Evolutionary conservation across 2,888 invertebrate species (phyloP), one percentile per base, ranked within the genome.

Genomic region (Drosophila sordidapex): DNA sequence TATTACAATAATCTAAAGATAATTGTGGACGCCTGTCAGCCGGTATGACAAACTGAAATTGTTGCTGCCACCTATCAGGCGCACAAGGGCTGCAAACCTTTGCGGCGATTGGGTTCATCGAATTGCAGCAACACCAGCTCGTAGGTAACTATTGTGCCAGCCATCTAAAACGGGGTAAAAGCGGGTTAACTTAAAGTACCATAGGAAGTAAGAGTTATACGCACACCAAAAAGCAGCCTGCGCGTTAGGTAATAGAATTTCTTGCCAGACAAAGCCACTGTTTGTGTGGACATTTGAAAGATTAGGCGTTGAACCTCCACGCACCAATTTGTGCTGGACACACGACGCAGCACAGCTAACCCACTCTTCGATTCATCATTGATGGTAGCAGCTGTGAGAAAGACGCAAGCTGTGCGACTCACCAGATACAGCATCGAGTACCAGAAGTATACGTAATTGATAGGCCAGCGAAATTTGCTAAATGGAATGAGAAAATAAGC

Each of bases 101-200:
- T 88, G 33, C 82, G 74, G n/a, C 92, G 91, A 80, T 87, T 91
- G 38, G 92, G 90, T 76, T 92, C 93, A 74, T 93, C 94, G 79
- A 95, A 95, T 90, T 96, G 95, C 74, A 96, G 90, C 59, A 96
- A 91, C 18, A 96, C 95, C 43, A 96, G 93, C 89, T 96, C 96
- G 80, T 95, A 96, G 56, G 95, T 96, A 7, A 95, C 93, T 69
- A 96, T 94, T 15, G 95, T 94, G 43, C 95, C 95, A 36, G 95
- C 95, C 76, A 95, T 94, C 95, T 95, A 25, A 18, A 51, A 11
- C 2, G n/a, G 15, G 10, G 4, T 2, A 4, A 46, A 31, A 43
- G 35, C 0, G 1, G 51, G 6, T 40, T 13, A 36, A 43, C 40
- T 64, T 49, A 53, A 67, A 66, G n/a, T 21, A 56, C 11, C 25